Evolutionary conservation across 2,797 vertebrate species (phyloP).

Genomic region (Malacoraja senta): DNA sequence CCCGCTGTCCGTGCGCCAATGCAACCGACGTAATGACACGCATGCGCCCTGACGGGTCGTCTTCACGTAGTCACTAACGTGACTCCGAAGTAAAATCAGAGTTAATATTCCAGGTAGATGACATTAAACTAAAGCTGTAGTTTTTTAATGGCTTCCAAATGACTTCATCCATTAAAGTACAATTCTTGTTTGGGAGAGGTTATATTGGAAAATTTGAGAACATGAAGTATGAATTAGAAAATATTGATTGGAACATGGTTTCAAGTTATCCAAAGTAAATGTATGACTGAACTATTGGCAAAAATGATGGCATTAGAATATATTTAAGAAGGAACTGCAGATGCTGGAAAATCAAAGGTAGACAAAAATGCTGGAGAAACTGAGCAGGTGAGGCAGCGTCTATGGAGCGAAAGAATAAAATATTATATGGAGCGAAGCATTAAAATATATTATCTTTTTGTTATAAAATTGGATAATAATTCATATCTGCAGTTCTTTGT

Average conservation of each 20-base stretch:
- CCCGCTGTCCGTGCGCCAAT: too few species aligned
- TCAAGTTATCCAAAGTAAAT: not conserved
- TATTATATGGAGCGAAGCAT: too few species aligned
- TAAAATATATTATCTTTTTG: not conserved
- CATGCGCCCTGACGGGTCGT: too few species aligned
- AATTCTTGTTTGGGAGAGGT: not conserved
- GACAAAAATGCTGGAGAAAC: too few species aligned
- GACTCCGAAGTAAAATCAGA: too few species aligned
- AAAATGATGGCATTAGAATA: not conserved
- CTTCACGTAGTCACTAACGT: too few species aligned
- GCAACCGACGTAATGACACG: too few species aligned
- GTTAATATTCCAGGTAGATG: too few species aligned
- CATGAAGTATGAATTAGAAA: not conserved
- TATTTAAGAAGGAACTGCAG: not conserved
- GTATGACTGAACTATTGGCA: not conserved
- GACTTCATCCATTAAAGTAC: not conserved
- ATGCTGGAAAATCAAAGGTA: too few species aligned
- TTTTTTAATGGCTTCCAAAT: not conserved
- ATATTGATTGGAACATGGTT: not conserved
- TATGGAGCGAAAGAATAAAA: too few species aligned
- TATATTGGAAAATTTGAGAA: not conserved
- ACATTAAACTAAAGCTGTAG: not conserved
- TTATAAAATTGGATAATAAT: not conserved
- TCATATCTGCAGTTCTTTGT: too few species aligned
- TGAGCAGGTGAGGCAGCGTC: too few species aligned